phyloP scores from a whole-genome alignment of 2,797 vertebrate species.

The Sarcophilus harrisii region DNA sequence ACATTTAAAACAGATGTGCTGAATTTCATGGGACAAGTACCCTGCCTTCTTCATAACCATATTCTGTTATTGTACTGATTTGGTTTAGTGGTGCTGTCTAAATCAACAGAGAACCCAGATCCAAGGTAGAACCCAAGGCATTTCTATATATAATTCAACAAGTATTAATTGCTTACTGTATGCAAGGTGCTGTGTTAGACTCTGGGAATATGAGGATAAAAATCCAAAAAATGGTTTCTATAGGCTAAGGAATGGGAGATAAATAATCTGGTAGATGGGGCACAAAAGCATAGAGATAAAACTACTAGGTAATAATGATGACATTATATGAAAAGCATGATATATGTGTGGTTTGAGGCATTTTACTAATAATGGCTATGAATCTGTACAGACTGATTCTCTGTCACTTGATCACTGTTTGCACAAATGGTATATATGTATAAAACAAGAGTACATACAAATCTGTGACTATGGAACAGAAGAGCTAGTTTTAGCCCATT shows the following conservation, averaged over 20 bases:
- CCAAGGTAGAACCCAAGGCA: neutral
- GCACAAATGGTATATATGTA: neutral
- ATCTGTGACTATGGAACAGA: too few species aligned
- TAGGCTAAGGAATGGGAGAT: neutral
- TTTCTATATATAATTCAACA: neutral
- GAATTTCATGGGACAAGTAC: neutral
- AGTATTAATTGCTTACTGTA: neutral
- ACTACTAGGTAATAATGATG: neutral
- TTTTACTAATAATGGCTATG: neutral
- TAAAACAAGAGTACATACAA: neutral
- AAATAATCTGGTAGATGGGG: constrained; percentile 6
- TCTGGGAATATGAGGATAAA: neutral
- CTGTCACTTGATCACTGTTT: neutral
- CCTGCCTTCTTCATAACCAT: neutral
- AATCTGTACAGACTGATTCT: neutral
- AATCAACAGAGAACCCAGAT: neutral
- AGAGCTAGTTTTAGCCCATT: neutral
- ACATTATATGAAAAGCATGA: neutral
- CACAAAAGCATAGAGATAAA: neutral
- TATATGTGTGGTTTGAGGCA: neutral
- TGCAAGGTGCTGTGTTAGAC: neutral
- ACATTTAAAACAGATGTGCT: neutral
- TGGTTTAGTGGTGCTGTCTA: neutral
- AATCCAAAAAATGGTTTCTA: neutral
- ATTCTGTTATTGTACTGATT: neutral